Percentiles rank a stretch among this genome's conserved stretches.
Evolutionary conservation across 2,113 vertebrate species (phyloP).

Genomic region (Bungarus multicinctus): DNA sequence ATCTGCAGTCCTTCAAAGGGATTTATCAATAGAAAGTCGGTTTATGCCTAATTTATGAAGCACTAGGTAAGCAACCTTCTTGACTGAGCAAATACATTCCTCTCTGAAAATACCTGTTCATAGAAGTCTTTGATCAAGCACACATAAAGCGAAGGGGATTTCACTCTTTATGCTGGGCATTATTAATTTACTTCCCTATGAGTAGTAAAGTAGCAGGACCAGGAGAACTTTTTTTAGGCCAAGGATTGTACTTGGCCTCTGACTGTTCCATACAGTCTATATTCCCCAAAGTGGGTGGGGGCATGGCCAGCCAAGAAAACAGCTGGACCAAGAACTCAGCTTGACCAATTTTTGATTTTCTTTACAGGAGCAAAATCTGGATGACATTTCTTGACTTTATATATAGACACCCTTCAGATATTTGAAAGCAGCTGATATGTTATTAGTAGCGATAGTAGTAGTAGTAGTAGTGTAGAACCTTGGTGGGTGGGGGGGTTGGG

Average conservation of each 20-base stretch:
- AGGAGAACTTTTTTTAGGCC: not conserved
- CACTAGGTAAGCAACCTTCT: not conserved
- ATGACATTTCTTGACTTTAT: not conserved
- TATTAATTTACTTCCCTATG: not conserved
- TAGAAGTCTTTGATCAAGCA: not conserved
- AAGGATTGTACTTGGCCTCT: not conserved
- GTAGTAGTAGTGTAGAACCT: not conserved
- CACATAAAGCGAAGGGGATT: not conserved
- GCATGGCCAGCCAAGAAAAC: not conserved
- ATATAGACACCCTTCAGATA: not conserved
- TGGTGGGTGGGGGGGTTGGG: too few species aligned
- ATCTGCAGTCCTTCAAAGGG: constrained; percentile 35
- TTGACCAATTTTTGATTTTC: not conserved
- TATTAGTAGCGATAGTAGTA: too few species aligned
- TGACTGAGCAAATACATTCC: not conserved
- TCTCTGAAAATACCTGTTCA: not conserved
- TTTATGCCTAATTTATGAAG: constrained; percentile 7
- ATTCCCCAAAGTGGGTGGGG: not conserved
- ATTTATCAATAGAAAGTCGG: constrained; percentile 47
- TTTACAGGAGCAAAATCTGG: not conserved
- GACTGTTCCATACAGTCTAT: not conserved
- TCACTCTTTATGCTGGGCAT: not conserved
- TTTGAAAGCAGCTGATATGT: not conserved
- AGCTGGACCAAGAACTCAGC: not conserved
- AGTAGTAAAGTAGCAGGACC: not conserved